These are phyloP conservation scores for Onchidella celtica DNA, from an alignment of 2,888 invertebrate genomes.

Conservation along the genomic window DNA sequence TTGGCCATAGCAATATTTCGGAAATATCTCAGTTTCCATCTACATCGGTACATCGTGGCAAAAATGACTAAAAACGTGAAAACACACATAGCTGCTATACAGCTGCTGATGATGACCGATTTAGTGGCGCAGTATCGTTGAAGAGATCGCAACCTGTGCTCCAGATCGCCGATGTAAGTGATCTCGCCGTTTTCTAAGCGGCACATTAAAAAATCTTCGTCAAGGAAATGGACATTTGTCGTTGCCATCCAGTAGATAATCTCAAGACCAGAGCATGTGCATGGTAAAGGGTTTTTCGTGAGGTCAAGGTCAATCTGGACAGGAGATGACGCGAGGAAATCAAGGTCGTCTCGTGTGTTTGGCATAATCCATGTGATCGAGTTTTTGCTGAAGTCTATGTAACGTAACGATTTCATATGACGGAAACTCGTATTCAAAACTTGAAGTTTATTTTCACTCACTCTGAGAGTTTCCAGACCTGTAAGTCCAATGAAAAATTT, in stretches of 20 bases:
- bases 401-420: background rate
- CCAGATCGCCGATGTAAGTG: background rate
- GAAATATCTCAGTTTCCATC: slow-evolving; percentile 12
- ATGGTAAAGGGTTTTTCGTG: background rate
- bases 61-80: background rate
- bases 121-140: background rate
- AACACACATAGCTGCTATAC: background rate
- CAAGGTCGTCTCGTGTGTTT: background rate
- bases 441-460: background rate
- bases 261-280: background rate
- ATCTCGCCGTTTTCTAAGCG: background rate
- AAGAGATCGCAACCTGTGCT: background rate
- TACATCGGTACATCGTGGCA: background rate
- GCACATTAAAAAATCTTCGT: background rate
- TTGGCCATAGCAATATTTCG: background rate
- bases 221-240: background rate
- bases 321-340: background rate
- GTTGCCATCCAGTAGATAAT: background rate
- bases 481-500: background rate
- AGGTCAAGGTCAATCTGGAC: background rate
- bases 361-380: background rate
- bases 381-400: background rate
- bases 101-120: background rate
- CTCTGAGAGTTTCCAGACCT: background rate
- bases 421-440: background rate